Percentiles rank a stretch among this genome's conserved stretches.
Conservation (phyloP, 2,888 invertebrate genomes). For the Bellardia pandia region DNA sequence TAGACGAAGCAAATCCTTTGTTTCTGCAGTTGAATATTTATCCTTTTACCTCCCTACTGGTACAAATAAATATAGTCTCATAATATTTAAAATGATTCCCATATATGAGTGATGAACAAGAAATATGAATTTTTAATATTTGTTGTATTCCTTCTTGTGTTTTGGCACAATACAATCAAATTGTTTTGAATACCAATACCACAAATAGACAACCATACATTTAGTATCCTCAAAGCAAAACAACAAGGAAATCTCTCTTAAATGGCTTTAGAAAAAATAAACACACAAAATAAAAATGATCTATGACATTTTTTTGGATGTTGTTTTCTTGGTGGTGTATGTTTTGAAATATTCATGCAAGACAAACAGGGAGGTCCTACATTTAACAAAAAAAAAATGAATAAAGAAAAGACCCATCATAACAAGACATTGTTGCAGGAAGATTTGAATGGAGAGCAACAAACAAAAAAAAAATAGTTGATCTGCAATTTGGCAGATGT, state of each 20-base stretch:
- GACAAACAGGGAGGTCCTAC: conserved; percentile 72
- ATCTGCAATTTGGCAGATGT: conserved; percentile 81
- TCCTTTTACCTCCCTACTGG: conserved; percentile 39
- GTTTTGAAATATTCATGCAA: conserved; percentile 54
- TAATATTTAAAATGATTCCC: conserved; percentile 47
- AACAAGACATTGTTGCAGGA: conserved; percentile 30
- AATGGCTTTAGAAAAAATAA: conserved; percentile 33
- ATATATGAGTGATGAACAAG: conserved; percentile 54
- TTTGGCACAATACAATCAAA: conserved; percentile 51
- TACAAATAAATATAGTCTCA: conserved; percentile 30
- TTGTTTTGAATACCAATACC: conserved; percentile 26
- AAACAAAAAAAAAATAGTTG: conserved; percentile 71
- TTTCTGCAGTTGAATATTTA: conserved; percentile 41
- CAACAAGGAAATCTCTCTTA: conserved; percentile 29
- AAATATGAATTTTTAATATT: conserved; percentile 68
- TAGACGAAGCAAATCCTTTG: conserved; percentile 65
- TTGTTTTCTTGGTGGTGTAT: conserved; percentile 21
- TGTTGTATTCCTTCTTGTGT: conserved; percentile 10
- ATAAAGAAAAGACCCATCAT: neutral
- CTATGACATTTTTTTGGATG: conserved; percentile 70
- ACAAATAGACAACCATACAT: neutral
- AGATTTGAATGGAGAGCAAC: conserved; percentile 26
- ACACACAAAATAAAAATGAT: conserved; percentile 62
- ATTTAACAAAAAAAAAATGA: neutral
- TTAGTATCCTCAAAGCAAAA: conserved; percentile 18